These are phyloP conservation scores for Microtus ochrogaster DNA, from an alignment of 2,113 vertebrate species.

Conservation along the genomic window DNA sequence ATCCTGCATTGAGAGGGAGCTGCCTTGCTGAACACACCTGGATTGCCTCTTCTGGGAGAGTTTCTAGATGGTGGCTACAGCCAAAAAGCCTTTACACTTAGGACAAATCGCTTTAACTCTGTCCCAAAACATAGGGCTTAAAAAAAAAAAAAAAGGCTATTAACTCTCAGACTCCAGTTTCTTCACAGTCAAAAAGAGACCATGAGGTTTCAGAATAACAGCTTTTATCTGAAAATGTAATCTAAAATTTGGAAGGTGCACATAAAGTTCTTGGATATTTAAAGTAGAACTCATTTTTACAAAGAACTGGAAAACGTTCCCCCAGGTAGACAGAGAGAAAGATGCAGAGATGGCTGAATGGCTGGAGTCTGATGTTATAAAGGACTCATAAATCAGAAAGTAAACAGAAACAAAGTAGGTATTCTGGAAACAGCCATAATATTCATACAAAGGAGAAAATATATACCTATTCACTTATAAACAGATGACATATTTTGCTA, in stretches of 20 bases:
- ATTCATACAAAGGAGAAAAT: conserved; percentile 57
- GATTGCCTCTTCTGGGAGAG: background rate
- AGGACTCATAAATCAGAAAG: conserved; percentile 74
- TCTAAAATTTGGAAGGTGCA: conserved; percentile 21
- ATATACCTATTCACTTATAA: conserved; percentile 18
- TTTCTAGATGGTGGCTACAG: conserved; percentile 55
- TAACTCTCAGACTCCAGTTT: conserved; percentile 62
- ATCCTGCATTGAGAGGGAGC: conserved; percentile 56
- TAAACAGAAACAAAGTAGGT: conserved; percentile 79
- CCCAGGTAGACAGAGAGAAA: background rate
- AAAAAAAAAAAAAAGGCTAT: conserved; percentile 64
- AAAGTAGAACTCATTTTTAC: conserved; percentile 4
- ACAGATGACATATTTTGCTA: conserved; percentile 44
- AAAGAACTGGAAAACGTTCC: conserved; percentile 44
- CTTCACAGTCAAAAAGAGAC: background rate
- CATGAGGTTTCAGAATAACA: conserved; percentile 12
- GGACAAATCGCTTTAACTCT: conserved; percentile 70
- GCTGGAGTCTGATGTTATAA: background rate
- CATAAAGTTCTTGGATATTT: conserved; percentile 36
- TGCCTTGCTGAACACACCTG: conserved; percentile 37
- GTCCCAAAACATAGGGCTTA: conserved; percentile 77
- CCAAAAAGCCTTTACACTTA: conserved; percentile 78
- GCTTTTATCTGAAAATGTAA: conserved; percentile 58
- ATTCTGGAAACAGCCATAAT: conserved; percentile 69
- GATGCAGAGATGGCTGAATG: background rate